phyloP scores from a whole-genome alignment of 1,140 invertebrate genomes.

The Zaprionus ghesquierei region DNA sequence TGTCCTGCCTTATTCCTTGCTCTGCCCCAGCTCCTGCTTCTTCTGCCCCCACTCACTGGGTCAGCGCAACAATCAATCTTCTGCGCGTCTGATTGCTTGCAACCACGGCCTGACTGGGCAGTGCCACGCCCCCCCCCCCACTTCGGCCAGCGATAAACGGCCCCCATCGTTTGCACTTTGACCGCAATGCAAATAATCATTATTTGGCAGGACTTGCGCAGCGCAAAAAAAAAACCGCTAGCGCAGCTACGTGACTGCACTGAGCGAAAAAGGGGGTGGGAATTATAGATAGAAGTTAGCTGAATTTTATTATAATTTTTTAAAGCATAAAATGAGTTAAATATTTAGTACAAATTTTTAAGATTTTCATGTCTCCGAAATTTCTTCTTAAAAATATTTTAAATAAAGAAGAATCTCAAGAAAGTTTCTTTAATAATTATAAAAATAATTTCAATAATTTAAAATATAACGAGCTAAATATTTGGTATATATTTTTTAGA shows the following conservation, averaged over 20 bases:
- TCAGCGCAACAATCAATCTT: conserved; percentile 39
- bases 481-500: no score
- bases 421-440: no score
- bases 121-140: conserved; percentile 23
- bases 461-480: no score
- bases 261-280: conserved; percentile 5
- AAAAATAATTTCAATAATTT: no score
- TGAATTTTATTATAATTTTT: no score
- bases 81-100: neutral
- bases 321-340: neutral
- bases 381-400: no score
- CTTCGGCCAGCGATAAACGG: conserved; percentile 33
- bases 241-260: conserved; percentile 36
- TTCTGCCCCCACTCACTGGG: conserved; percentile 14
- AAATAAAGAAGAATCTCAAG: no score
- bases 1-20: neutral
- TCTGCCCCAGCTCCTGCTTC: neutral
- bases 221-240: conserved; percentile 22
- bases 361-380: no score
- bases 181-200: conserved; percentile 64
- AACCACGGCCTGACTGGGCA: neutral
- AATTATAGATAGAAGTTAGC: neutral
- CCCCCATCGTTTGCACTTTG: conserved; percentile 41
- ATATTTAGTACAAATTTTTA: no score
- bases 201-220: conserved; percentile 26